These are phyloP conservation scores for Halocynthia aurantium DNA, from an alignment of 23 tunicate genomes.

Conservation along the genomic window DNA sequence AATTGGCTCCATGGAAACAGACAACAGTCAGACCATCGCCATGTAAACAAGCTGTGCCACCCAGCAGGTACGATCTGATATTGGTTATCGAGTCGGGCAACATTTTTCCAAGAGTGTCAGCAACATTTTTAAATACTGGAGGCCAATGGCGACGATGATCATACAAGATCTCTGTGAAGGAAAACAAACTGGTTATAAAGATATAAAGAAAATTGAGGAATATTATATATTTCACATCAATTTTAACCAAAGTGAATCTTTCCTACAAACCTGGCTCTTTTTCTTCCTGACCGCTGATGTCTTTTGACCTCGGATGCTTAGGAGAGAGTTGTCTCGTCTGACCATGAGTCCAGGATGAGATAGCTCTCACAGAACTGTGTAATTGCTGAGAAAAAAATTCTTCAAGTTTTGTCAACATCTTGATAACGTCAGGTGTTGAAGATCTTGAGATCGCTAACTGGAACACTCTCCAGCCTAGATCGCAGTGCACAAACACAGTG, in stretches of 20 bases:
- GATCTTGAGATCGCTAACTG: slow-evolving; percentile 72
- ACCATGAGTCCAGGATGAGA: slow-evolving; percentile 36
- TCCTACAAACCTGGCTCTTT: too few relatives aligned
- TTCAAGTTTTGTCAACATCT: slow-evolving; percentile 77
- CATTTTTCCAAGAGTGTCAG: neutral
- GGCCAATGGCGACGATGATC: slow-evolving; percentile 95
- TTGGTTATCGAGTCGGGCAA: neutral
- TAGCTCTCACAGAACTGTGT: slow-evolving; percentile 66
- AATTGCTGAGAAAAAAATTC: slow-evolving; percentile 82
- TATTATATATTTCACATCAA: too few relatives aligned
- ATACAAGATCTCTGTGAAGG: slow-evolving; percentile 22
- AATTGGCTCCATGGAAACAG: slow-evolving; percentile 95
- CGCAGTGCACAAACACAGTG: slow-evolving; percentile 62
- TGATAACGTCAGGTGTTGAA: slow-evolving; percentile 91
- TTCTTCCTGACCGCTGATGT: too few relatives aligned
- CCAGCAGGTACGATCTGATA: slow-evolving; percentile 40
- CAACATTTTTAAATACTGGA: slow-evolving; percentile 39
- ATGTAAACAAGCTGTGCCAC: slow-evolving; percentile 82
- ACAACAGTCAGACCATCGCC: slow-evolving; percentile 83
- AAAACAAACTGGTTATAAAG: neutral
- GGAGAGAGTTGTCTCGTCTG: slow-evolving; percentile 9
- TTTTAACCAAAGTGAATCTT: too few relatives aligned
- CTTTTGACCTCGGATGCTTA: neutral
- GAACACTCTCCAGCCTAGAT: slow-evolving; percentile 73
- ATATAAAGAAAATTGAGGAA: neutral